Evolutionary conservation across 2,888 invertebrate species (phyloP).

Genomic region (Vanessa cardui): DNA sequence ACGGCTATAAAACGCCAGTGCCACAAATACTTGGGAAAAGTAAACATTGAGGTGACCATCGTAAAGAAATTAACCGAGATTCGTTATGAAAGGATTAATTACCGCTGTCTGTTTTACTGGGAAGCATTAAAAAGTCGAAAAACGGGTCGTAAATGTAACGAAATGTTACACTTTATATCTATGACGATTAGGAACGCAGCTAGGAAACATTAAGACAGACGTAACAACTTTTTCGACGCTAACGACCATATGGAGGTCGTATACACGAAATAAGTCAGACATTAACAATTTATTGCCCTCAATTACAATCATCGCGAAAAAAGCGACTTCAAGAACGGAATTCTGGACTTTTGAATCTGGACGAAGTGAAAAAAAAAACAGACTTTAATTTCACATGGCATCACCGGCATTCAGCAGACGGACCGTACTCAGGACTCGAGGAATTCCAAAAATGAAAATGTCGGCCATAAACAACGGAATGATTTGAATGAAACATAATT

Average conservation of each 20-base stretch:
- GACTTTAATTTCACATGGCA: slow-evolving; percentile 77
- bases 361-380: slow-evolving; percentile 71
- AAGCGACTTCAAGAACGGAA: slow-evolving; percentile 63
- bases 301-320: slow-evolving; percentile 79
- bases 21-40: slow-evolving; percentile 35
- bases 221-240: slow-evolving; percentile 63
- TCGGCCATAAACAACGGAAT: slow-evolving; percentile 80
- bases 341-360: slow-evolving; percentile 68
- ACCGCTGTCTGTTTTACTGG: slow-evolving; percentile 57
- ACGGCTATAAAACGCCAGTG: slow-evolving; percentile 52
- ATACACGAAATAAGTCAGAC: slow-evolving; percentile 59
- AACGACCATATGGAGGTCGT: slow-evolving; percentile 53
- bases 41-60: slow-evolving; percentile 38
- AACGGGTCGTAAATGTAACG: slow-evolving; percentile 57
- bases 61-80: slow-evolving; percentile 49
- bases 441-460: slow-evolving; percentile 82
- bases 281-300: slow-evolving; percentile 77
- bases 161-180: slow-evolving; percentile 60
- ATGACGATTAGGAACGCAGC: slow-evolving; percentile 57
- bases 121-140: slow-evolving; percentile 68
- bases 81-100: slow-evolving; percentile 72
- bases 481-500: slow-evolving; percentile 79
- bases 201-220: slow-evolving; percentile 66
- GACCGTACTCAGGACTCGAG: slow-evolving; percentile 51
- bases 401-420: slow-evolving; percentile 66